Evolutionary conservation across 2,113 vertebrate species (phyloP).

Genomic region (Notechis scutatus): DNA sequence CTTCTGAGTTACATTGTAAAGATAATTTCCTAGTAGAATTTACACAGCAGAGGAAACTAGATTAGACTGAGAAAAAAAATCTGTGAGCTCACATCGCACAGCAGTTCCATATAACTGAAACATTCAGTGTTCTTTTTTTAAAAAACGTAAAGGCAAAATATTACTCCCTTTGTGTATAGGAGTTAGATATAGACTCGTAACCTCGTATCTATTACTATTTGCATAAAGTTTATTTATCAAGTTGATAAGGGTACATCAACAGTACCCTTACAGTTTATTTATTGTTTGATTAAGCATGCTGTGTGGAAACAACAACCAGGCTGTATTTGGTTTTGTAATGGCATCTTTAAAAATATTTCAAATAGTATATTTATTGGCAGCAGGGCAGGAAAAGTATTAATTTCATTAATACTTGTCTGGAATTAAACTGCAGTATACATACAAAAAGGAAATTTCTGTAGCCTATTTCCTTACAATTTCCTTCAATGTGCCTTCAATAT

Average conservation of each 20-base stretch:
- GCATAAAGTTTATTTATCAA: neutral
- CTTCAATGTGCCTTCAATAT: neutral
- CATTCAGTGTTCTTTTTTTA: neutral
- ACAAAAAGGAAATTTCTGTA: neutral
- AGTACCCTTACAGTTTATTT: neutral
- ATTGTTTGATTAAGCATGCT: neutral
- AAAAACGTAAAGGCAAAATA: neutral
- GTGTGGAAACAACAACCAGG: neutral
- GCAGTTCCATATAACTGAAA: neutral
- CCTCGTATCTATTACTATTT: neutral
- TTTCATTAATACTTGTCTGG: neutral
- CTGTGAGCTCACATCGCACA: neutral
- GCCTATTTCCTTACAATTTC: neutral
- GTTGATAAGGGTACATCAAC: neutral
- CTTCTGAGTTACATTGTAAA: neutral
- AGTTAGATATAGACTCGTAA: neutral
- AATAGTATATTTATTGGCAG: neutral
- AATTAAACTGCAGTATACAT: neutral
- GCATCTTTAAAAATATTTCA: neutral
- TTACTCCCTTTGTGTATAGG: neutral
- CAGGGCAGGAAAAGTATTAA: neutral
- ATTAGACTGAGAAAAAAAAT: neutral
- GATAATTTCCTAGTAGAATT: neutral
- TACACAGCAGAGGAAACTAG: neutral
- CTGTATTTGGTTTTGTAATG: neutral